A percentile compares a stretch with the other conserved stretches of the same genome.
Conservation (phyloP, 1,140 invertebrate genomes). For the Manduca sexta region DNA sequence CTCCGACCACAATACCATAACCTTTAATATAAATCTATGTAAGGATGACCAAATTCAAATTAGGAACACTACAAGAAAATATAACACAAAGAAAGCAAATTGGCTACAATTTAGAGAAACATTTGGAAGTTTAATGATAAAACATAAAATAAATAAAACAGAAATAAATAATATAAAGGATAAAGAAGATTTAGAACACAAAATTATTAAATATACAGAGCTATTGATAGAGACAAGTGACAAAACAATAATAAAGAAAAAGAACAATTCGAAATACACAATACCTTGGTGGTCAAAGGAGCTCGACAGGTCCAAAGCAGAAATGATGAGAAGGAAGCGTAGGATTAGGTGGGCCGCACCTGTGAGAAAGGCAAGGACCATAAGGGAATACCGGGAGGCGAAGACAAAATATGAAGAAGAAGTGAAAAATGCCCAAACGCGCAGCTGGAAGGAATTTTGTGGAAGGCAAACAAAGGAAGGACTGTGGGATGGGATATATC, state of each 20-base stretch:
- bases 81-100: no score
- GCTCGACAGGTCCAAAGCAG: not conserved
- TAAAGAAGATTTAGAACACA: not conserved
- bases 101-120: no score
- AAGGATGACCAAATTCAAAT: no score
- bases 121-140: no score
- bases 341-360: not conserved
- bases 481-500: not conserved
- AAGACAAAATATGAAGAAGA: not conserved
- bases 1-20: no score
- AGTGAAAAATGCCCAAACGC: not conserved
- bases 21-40: no score
- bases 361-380: not conserved
- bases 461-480: not conserved
- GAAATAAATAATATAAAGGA: not conserved
- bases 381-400: not conserved
- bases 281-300: not conserved
- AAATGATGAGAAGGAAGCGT: not conserved
- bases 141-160: no score
- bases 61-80: no score
- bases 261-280: not conserved
- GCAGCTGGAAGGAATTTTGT: conserved; percentile 1
- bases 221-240: not conserved
- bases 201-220: not conserved
- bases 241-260: not conserved